A percentile compares a stretch with the other conserved stretches of the same genome.
These are phyloP conservation scores for Tupaia tana DNA, from an alignment of 2,113 vertebrate genomes.

Conservation along the genomic window DNA sequence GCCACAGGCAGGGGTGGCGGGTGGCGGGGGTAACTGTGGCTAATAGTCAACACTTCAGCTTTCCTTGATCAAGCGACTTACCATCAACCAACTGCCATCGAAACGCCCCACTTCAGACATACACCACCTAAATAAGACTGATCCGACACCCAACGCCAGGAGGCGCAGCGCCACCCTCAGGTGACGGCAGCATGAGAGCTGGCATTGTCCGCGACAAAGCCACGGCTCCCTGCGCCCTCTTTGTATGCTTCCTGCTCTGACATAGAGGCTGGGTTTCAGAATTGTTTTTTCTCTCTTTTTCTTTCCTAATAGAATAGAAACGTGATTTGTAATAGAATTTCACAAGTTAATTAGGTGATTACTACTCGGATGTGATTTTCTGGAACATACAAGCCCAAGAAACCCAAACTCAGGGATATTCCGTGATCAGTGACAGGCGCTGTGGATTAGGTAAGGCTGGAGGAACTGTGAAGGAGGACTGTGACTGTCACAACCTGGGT, in stretches of 20 bases:
- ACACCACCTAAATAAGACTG: not conserved
- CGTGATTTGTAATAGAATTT: not conserved
- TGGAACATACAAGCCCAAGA: not conserved
- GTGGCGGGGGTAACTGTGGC: not conserved
- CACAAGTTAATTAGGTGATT: not conserved
- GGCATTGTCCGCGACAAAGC: rapidly evolving
- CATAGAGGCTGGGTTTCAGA: rapidly evolving
- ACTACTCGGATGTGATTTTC: not conserved
- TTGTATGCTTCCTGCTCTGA: rapidly evolving
- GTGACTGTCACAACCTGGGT: not conserved
- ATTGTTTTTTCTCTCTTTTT: not conserved
- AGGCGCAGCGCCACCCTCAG: rapidly evolving
- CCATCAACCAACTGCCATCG: not conserved
- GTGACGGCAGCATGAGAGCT: not conserved
- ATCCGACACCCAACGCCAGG: not conserved
- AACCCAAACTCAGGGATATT: rapidly evolving
- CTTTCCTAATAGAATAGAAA: not conserved
- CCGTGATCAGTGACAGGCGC: not conserved
- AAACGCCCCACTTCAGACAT: not conserved
- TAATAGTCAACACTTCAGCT: not conserved
- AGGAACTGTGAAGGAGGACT: not conserved
- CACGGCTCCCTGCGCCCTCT: too few relatives aligned
- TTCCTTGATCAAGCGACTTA: not conserved
- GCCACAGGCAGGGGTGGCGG: too few relatives aligned
- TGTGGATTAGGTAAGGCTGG: not conserved